Evolutionary conservation across 1,140 invertebrate species (phyloP).

Genomic region (Drosophila truncata): DNA sequence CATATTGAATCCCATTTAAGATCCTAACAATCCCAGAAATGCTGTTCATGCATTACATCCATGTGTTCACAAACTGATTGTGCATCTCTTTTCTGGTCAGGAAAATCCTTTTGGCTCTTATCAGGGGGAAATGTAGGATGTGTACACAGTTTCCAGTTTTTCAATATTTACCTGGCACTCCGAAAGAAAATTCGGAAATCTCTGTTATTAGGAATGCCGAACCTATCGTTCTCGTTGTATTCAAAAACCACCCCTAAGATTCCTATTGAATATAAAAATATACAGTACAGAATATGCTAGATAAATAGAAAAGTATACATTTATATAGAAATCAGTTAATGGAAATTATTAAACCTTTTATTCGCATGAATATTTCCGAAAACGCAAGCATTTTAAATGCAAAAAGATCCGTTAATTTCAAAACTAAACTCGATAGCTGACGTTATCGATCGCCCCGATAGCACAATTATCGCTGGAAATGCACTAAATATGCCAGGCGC

Average conservation of each 20-base stretch:
- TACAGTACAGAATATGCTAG: not conserved
- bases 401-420: constrained; percentile 8
- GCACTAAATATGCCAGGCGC: constrained; percentile 32
- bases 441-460: constrained; percentile 22
- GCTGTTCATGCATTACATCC: not conserved
- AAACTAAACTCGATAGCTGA: constrained; percentile 1
- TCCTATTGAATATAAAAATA: not conserved
- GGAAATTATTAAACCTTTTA: not conserved
- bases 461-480: constrained; percentile 7
- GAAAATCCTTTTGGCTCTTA: not conserved
- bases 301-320: not conserved
- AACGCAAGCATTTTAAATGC: not conserved
- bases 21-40: not conserved
- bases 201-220: not conserved
- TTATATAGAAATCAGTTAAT: not conserved
- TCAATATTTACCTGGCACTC: not conserved
- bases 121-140: too few species aligned
- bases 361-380: not conserved
- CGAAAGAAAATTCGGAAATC: not conserved
- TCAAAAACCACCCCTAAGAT: not conserved
- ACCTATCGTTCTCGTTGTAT: not conserved
- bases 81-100: not conserved
- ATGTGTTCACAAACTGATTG: not conserved
- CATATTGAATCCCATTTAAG: too few species aligned
- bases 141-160: not conserved